These are phyloP conservation scores for Frankliniella fusca DNA, from an alignment of 2,888 invertebrate genomes.

Conservation along the genomic window DNA sequence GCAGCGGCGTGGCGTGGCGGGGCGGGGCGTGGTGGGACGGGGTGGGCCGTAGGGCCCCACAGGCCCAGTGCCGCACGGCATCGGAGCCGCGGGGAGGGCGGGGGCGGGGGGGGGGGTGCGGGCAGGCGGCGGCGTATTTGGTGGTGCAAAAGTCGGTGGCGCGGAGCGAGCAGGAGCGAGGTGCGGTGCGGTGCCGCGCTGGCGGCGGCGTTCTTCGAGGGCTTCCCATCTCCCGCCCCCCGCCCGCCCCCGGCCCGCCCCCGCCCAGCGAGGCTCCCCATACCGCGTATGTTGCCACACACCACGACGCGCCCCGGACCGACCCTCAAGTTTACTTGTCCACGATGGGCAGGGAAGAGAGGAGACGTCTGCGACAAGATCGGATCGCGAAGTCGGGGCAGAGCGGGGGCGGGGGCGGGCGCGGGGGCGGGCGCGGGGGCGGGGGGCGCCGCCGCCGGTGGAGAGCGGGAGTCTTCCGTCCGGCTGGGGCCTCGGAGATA, in stretches of 20 bases:
- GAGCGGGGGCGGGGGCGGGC: neutral
- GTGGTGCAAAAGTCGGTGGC: neutral
- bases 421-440: neutral
- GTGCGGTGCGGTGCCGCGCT: too few species aligned
- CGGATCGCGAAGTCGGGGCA: too few species aligned
- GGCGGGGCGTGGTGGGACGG: neutral
- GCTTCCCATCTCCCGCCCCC: neutral
- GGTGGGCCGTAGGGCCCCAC: neutral
- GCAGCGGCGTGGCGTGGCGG: conserved; percentile 27
- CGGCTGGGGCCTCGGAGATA: neutral
- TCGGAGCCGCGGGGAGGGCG: neutral
- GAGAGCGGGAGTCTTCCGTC: neutral
- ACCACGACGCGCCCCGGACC: too few species aligned
- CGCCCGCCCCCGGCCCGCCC: neutral
- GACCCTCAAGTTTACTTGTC: too few species aligned
- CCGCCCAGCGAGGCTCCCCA: neutral
- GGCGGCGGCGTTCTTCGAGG: neutral
- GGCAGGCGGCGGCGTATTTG: neutral
- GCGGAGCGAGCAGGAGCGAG: neutral
- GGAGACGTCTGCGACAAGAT: too few species aligned
- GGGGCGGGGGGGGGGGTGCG: neutral
- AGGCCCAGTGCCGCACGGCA: too few species aligned
- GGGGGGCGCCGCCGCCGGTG: neutral
- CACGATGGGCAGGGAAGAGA: too few species aligned
- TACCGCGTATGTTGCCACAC: too few species aligned